A percentile compares a stretch with the other conserved stretches of the same genome.
phyloP scores from a whole-genome alignment of 2,113 vertebrate species.

The Nyctereutes procyonoides region DNA sequence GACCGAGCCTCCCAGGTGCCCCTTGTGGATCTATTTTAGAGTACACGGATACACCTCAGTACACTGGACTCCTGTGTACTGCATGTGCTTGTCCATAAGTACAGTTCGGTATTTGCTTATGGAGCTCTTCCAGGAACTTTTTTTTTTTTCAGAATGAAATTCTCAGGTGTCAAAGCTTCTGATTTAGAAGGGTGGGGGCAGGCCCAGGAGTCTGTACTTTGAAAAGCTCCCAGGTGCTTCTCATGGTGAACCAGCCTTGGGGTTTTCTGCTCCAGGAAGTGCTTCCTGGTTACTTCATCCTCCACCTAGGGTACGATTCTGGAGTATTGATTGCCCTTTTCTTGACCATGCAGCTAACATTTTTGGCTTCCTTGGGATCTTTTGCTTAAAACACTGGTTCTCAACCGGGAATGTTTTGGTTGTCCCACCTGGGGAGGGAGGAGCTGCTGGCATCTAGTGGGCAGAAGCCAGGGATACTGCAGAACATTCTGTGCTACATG shows the following conservation, averaged over 20 bases:
- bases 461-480: not conserved
- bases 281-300: not conserved
- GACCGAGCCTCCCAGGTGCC: no score
- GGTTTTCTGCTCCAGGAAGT: not conserved
- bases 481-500: no score
- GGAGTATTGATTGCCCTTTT: no score
- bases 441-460: not conserved
- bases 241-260: not conserved
- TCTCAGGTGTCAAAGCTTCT: not conserved
- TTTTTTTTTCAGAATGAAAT: not conserved
- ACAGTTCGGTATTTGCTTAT: not conserved
- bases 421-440: not conserved
- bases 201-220: not conserved
- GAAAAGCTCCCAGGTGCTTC: not conserved
- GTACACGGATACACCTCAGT: fast-evolving
- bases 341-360: not conserved
- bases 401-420: not conserved
- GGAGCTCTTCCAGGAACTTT: not conserved
- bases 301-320: not conserved
- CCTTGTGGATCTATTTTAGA: not conserved
- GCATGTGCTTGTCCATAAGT: no score
- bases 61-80: not conserved
- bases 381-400: not conserved
- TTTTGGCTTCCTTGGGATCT: not conserved
- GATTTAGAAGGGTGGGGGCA: not conserved